Evolutionary conservation across 92 coral and sea anemone genomes (phyloP).

Genomic region (Epizoanthus scotinus): DNA sequence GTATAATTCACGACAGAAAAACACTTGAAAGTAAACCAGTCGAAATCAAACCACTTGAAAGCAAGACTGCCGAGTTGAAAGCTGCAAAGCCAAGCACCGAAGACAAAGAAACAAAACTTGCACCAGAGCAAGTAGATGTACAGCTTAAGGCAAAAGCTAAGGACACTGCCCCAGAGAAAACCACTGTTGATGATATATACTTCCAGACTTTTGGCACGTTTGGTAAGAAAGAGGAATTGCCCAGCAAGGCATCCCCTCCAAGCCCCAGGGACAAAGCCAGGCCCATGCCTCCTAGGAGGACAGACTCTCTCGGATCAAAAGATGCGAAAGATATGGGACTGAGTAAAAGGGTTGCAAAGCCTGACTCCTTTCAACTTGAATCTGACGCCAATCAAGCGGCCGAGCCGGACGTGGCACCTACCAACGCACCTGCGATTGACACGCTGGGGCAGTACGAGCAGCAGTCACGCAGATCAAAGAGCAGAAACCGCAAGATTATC

Average conservation of each 20-base stretch:
- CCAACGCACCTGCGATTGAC: slow-evolving; percentile 69
- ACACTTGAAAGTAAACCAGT: slow-evolving; percentile 20
- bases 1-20: background rate
- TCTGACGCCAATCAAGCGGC: slow-evolving; percentile 9
- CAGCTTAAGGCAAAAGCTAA: slow-evolving; percentile 5
- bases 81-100: background rate
- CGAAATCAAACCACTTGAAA: slow-evolving; percentile 1
- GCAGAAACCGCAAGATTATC: slow-evolving; percentile 80
- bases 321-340: slow-evolving; percentile 38
- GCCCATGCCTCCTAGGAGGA: slow-evolving; percentile 38
- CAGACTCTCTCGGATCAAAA: slow-evolving; percentile 41
- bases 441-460: slow-evolving; percentile 87
- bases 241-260: slow-evolving; percentile 28
- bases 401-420: slow-evolving; percentile 41
- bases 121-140: slow-evolving; percentile 16
- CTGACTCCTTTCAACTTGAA: slow-evolving; percentile 11
- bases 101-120: background rate
- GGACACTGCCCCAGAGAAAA: slow-evolving; percentile 21
- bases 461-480: slow-evolving; percentile 80
- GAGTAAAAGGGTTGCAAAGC: slow-evolving; percentile 21
- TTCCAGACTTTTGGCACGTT: slow-evolving; percentile 67
- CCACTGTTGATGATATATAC: slow-evolving; percentile 49
- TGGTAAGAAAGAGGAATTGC: slow-evolving; percentile 53
- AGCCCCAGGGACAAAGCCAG: slow-evolving; percentile 13
- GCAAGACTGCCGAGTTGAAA: background rate